Base-by-base conservation (phyloP, 2,797 vertebrate genomes). In the Coranthus polyacanthus region DNA sequence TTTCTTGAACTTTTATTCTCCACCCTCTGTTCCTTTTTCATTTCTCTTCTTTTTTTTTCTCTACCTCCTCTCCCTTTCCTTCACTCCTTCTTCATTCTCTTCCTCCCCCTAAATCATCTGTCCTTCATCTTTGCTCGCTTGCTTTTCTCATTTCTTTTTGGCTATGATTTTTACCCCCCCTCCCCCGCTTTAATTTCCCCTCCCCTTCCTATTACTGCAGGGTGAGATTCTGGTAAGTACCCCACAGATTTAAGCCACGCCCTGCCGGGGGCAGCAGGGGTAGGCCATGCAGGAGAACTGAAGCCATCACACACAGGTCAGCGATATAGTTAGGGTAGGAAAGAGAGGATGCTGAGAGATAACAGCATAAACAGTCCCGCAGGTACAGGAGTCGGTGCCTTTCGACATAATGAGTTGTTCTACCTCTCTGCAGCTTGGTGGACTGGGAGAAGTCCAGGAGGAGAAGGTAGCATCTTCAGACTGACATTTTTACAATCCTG, bases 191-290 rank as follows among this genome's bases (percentile, higher is more conserved):
- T 76, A 79, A 87, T 57, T 58, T 42, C 68, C 79, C 64, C 55
- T 60, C 59, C 72, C 58, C 61, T 77, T 86, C 75, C 62, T 71
- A 29, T 90, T 81, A 91, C 82, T 84, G 79, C 93, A 98, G 97
- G 97, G 97, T 93, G 97, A 98, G 92, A 97, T 98, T 86, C 89
- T 98, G 97, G 97, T 99, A 97, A 99, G 97, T 98, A 98, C 95
- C 89, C 85, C 76, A 75, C 71, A 86, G 75, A 80, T 87, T 83
- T 85, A 86, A 92, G 79, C 82, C 69, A 69, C 69, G 72, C 78
- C 89, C 82, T 90, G 84, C 75, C 74, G 70, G 82, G 81, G 81
- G 87, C 90, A 92, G 91, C 91, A 91, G 88, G 73, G 88, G 89
- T 91, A 89, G 69, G 79, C 90, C 85, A 57, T 43, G 67, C 86